phyloP scores from a whole-genome alignment of 2,113 vertebrate species.

The Semnornis frantzii region DNA sequence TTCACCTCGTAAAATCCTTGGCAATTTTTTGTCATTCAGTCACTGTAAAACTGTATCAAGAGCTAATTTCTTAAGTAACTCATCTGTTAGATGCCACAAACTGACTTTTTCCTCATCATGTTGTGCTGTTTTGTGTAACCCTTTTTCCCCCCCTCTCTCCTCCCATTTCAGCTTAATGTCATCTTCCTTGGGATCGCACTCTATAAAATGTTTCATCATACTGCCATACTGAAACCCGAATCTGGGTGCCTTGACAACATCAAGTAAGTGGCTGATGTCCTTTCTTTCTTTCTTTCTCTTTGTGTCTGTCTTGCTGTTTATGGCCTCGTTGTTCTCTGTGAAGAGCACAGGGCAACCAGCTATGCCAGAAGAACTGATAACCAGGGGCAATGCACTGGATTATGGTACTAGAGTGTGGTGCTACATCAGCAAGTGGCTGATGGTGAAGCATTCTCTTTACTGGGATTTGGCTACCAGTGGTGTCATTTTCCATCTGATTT shows the following conservation, averaged over 20 bases:
- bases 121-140: constrained; percentile 20
- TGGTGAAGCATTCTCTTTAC: neutral
- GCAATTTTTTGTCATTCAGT: neutral
- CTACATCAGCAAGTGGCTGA: neutral
- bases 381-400: neutral
- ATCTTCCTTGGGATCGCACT: constrained; percentile 98
- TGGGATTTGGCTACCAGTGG: neutral
- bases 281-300: neutral
- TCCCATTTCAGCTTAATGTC: constrained; percentile 92
- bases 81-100: constrained; percentile 2
- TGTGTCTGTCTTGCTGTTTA: neutral
- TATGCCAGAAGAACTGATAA: neutral
- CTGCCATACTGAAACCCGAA: constrained; percentile 97
- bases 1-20: constrained; percentile 17
- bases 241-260: constrained; percentile 99
- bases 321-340: neutral
- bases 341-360: neutral
- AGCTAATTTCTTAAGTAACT: constrained; percentile 54
- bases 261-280: constrained; percentile 86
- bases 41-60: neutral
- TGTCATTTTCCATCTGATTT: neutral
- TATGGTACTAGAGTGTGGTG: neutral
- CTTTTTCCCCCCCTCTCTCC: neutral
- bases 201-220: constrained; percentile 99
- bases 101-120: neutral